Percentiles rank a stretch among this genome's conserved stretches.
Evolutionary conservation across 2,888 invertebrate genomes (phyloP).

Genomic region (Octonoba sinensis): DNA sequence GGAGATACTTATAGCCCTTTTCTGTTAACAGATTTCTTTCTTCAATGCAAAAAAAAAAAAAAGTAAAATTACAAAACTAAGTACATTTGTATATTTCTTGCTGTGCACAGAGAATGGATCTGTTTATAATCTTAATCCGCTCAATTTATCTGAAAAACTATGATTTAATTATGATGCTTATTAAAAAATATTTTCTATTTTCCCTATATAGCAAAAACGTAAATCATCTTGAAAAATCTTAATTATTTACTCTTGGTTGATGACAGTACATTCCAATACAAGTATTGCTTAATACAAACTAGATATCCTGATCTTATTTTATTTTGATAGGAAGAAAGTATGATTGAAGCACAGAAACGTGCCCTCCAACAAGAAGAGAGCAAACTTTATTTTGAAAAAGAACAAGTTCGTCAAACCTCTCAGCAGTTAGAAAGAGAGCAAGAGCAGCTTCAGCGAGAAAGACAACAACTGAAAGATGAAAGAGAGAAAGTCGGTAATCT

Average conservation of each 20-base stretch:
- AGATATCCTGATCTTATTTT: neutral
- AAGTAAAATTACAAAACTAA: no score
- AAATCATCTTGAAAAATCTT: neutral
- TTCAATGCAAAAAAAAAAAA: no score
- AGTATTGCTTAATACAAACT: no score
- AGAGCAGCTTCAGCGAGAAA: slow-evolving; percentile 35
- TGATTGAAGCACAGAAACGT: slow-evolving; percentile 33
- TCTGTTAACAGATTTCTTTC: no score
- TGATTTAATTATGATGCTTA: neutral
- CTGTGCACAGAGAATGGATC: no score
- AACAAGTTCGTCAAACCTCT: slow-evolving; percentile 26
- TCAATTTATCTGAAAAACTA: no score
- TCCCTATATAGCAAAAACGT: neutral
- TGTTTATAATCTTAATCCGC: no score
- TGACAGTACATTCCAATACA: no score
- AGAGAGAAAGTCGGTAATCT: slow-evolving; percentile 36
- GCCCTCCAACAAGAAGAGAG: slow-evolving; percentile 44
- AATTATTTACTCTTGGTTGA: neutral
- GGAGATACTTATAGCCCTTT: no score
- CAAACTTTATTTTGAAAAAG: slow-evolving; percentile 35
- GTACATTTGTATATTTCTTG: no score
- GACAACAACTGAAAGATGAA: slow-evolving; percentile 32
- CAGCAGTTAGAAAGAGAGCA: slow-evolving; percentile 37
- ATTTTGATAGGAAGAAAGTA: slow-evolving; percentile 46
- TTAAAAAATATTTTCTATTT: neutral